A percentile compares a stretch with the other conserved stretches of the same genome.
Evolutionary conservation across 2,888 invertebrate species (phyloP).

Genomic region (Xestia sexstrigata): DNA sequence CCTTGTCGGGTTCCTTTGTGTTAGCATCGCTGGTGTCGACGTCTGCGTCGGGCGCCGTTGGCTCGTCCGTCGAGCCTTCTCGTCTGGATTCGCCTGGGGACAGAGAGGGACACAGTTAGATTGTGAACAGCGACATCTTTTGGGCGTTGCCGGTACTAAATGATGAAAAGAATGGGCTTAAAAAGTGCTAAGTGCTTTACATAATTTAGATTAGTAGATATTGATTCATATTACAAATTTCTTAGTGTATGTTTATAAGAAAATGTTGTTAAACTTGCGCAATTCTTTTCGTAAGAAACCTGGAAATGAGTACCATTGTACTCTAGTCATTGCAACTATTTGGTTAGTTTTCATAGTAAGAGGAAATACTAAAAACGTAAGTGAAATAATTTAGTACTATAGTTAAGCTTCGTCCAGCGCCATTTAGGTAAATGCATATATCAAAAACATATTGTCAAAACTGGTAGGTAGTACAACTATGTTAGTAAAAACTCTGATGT

Average conservation of each 20-base stretch:
- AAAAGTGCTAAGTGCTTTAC: not conserved
- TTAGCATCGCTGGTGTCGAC: slow-evolving; percentile 80
- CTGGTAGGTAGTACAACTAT: not conserved
- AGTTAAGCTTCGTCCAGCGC: slow-evolving; percentile 26
- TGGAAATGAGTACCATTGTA: slow-evolving; percentile 8
- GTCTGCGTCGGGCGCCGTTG: slow-evolving; percentile 82
- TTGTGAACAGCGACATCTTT: slow-evolving; percentile 22
- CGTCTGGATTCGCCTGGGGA: slow-evolving; percentile 83
- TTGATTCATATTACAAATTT: not conserved
- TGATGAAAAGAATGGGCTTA: not conserved
- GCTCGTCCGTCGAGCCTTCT: slow-evolving; percentile 87
- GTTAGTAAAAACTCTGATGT: not conserved
- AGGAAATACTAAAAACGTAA: not conserved
- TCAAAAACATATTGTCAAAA: not conserved
- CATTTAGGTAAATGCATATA: not conserved
- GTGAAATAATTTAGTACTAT: not conserved
- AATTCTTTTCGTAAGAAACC: slow-evolving; percentile 12
- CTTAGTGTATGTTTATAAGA: not conserved
- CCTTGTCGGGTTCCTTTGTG: slow-evolving; percentile 84
- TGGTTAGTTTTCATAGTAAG: not conserved
- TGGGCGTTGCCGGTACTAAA: not conserved
- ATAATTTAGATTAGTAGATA: not conserved
- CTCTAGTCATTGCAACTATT: not conserved
- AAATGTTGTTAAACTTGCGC: slow-evolving; percentile 12
- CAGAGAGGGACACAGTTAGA: slow-evolving; percentile 18